Conservation (phyloP, 2,797 vertebrate species). For the Balearica regulorum region DNA sequence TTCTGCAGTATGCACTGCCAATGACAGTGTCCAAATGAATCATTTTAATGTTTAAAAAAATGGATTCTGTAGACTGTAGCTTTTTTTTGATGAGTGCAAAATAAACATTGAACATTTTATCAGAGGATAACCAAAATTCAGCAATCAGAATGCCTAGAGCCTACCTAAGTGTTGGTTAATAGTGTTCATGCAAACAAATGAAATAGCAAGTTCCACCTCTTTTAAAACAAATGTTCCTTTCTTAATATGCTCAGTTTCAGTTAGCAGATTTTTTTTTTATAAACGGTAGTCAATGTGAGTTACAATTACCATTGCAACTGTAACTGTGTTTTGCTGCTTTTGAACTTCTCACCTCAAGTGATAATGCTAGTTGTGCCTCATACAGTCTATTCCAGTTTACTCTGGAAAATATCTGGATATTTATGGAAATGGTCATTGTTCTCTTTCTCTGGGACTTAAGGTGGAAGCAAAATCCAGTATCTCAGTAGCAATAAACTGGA, state of each 20-base stretch:
- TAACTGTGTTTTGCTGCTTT: neutral
- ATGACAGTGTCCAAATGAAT: neutral
- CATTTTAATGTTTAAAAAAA: neutral
- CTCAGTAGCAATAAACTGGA: neutral
- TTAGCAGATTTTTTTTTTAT: neutral
- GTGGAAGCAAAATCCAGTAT: neutral
- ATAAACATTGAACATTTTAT: neutral
- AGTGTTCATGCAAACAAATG: neutral
- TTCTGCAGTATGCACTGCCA: neutral
- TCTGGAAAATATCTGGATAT: neutral
- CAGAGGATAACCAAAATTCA: neutral
- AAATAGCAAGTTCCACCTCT: neutral
- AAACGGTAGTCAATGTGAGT: neutral
- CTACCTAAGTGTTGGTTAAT: neutral
- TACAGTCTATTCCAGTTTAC: neutral
- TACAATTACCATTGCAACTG: neutral
- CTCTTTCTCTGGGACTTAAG: neutral
- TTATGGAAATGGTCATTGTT: neutral
- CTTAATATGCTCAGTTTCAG: neutral
- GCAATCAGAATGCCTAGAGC: neutral
- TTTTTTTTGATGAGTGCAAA: neutral
- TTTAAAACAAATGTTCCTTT: neutral
- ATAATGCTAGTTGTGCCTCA: neutral
- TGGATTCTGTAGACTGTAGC: fast-evolving
- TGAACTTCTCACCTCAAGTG: neutral